phyloP scores from a whole-genome alignment of 1,140 invertebrate species.

The Steinernema feltiae region DNA sequence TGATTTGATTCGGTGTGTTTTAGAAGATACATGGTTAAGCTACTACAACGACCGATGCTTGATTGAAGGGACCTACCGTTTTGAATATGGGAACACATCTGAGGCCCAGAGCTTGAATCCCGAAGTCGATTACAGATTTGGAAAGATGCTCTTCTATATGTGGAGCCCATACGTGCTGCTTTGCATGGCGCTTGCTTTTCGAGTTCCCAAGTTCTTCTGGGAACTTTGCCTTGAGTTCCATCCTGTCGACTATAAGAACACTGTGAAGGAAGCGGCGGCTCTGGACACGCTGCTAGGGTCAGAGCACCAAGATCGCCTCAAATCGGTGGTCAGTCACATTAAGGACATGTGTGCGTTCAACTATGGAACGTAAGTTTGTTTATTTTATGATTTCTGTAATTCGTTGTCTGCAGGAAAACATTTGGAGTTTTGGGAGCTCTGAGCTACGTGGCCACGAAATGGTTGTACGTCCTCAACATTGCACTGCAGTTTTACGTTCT shows the following conservation, averaged over 20 bases:
- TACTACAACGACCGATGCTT: background rate
- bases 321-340: background rate
- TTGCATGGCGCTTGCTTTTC: background rate
- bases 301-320: background rate
- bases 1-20: background rate
- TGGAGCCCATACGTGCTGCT: background rate
- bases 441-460: too few relatives aligned
- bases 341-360: background rate
- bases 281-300: background rate
- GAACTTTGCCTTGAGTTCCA: background rate
- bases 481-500: too few relatives aligned
- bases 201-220: background rate
- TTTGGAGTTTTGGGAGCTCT: background rate
- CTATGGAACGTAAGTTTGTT: background rate
- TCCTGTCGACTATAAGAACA: background rate
- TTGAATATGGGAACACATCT: background rate
- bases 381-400: background rate
- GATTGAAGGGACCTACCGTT: background rate
- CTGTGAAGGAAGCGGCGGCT: background rate
- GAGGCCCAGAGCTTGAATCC: background rate
- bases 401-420: background rate
- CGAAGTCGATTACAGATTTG: background rate
- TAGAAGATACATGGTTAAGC: background rate
- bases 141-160: background rate
- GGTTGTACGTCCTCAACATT: too few relatives aligned